Evolutionary conservation across 2,113 vertebrate species (phyloP).

Genomic region (Enhydra lutris): DNA sequence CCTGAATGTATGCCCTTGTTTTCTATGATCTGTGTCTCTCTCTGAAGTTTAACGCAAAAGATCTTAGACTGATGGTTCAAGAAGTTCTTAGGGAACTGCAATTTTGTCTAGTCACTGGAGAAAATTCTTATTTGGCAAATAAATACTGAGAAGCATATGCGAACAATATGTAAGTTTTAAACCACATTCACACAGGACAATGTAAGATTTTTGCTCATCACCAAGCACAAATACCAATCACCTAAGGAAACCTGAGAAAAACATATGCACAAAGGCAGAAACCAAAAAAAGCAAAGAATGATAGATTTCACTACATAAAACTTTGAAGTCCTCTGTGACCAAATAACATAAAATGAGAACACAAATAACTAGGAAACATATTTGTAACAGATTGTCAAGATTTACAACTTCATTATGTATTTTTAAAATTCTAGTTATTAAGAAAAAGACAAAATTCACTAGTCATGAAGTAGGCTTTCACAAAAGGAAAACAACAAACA

Average conservation of each 20-base stretch:
- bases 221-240: background rate
- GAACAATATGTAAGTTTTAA: background rate
- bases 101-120: background rate
- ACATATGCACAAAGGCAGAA: background rate
- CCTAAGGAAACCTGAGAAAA: background rate
- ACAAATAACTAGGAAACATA: background rate
- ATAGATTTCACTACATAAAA: background rate
- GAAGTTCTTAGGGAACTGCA: background rate
- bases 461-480: background rate
- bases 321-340: background rate
- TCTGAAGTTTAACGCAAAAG: background rate
- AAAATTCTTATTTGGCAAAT: background rate
- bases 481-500: background rate
- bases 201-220: background rate
- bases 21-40: background rate
- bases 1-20: background rate
- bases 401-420: background rate
- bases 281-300: background rate
- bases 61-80: background rate
- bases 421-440: background rate
- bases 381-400: background rate
- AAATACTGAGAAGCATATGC: background rate
- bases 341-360: conserved; percentile 25
- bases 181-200: background rate
- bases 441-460: conserved; percentile 1